phyloP scores from a whole-genome alignment of 1,140 invertebrate species.

The Eueides isabella region DNA sequence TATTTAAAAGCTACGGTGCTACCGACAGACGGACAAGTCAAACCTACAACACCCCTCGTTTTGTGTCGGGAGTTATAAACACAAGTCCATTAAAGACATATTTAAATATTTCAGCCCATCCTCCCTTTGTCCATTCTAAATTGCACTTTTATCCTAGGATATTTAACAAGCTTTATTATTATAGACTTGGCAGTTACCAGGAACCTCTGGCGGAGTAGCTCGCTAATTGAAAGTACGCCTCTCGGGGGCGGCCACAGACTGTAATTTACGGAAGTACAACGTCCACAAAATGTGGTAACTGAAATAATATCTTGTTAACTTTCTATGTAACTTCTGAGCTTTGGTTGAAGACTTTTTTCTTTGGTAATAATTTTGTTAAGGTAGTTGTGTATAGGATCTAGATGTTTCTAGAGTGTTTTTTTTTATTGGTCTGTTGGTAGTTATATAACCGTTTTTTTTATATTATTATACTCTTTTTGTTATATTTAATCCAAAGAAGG shows the following conservation, averaged over 20 bases:
- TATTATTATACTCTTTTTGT: no score
- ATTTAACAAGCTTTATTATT: slow-evolving; percentile 12
- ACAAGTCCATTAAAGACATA: background rate
- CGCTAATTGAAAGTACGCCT: slow-evolving; percentile 13
- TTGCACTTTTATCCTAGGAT: slow-evolving; percentile 9
- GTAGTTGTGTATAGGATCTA: background rate
- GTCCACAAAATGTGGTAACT: slow-evolving; percentile 13
- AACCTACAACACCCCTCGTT: no score
- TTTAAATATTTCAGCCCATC: slow-evolving; percentile 3
- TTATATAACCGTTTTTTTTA: background rate
- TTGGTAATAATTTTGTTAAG: background rate
- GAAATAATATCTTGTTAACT: slow-evolving; percentile 13
- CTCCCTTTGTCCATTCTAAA: slow-evolving; percentile 2
- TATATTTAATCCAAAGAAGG: no score
- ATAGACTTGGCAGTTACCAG: slow-evolving; percentile 7
- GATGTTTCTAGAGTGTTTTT: background rate
- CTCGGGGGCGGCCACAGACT: slow-evolving; percentile 12
- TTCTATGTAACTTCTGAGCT: slow-evolving; percentile 1
- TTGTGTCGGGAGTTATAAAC: no score
- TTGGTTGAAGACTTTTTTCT: background rate
- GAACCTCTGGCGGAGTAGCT: slow-evolving; percentile 11
- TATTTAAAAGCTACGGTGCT: no score
- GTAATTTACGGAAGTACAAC: slow-evolving; percentile 7
- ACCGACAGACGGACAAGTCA: no score
- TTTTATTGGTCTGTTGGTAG: background rate